These are phyloP conservation scores for Varanus komodoensis DNA, from an alignment of 2,113 vertebrate genomes.

Conservation along the genomic window DNA sequence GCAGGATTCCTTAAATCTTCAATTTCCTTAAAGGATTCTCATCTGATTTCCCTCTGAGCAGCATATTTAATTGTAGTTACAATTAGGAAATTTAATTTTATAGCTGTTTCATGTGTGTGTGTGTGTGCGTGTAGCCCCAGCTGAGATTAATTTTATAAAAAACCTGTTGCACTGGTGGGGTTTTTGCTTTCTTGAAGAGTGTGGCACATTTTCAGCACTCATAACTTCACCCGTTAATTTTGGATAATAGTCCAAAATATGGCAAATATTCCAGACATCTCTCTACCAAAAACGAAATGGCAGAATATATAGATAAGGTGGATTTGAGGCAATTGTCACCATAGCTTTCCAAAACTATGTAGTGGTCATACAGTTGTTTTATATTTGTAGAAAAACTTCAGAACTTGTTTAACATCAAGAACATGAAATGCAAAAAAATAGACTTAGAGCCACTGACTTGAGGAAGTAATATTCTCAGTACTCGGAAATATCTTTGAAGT, in stretches of 20 bases:
- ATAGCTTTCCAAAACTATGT: background rate
- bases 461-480: conserved; percentile 14
- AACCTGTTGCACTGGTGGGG: too few species aligned
- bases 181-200: background rate
- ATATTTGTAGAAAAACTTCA: background rate
- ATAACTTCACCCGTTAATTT: background rate
- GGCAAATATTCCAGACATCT: background rate
- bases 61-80: background rate
- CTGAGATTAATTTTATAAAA: background rate
- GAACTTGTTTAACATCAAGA: background rate
- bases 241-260: background rate
- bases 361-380: background rate
- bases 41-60: background rate
- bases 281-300: background rate
- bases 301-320: background rate
- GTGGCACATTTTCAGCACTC: background rate
- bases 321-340: background rate
- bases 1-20: background rate
- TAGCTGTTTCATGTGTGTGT: too few species aligned
- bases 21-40: background rate
- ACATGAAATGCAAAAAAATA: background rate
- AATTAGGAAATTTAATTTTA: background rate
- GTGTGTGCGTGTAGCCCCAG: background rate
- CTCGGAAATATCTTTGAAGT: background rate
- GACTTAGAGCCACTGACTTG: background rate